Percentiles rank a stretch among this genome's conserved stretches.
Evolutionary conservation across 2,888 invertebrate genomes (phyloP).

Genomic region (Drosophila mulleri): DNA sequence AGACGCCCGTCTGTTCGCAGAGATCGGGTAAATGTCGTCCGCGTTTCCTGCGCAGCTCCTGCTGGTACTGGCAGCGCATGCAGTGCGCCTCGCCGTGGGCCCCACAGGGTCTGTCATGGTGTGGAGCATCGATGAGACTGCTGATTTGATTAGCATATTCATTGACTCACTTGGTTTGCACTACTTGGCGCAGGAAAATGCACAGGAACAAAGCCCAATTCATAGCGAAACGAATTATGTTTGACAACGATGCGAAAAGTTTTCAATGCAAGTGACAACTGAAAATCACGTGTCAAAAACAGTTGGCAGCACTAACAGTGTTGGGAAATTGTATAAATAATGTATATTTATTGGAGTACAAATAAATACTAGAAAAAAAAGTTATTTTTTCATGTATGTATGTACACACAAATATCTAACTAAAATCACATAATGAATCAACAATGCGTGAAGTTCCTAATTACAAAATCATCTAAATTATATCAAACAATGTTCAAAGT

Average conservation of each 20-base stretch:
- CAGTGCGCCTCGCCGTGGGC: constrained; percentile 4
- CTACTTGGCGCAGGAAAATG: constrained; percentile 5
- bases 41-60: constrained; percentile 1
- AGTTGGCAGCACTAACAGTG: not conserved
- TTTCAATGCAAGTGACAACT: not conserved
- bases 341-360: too few species aligned
- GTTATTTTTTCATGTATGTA: too few species aligned
- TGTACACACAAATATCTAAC: too few species aligned
- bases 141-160: not conserved
- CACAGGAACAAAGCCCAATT: constrained; percentile 1
- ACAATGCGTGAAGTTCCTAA: too few species aligned
- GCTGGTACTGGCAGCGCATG: constrained; percentile 14
- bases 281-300: not conserved
- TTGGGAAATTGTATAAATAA: not conserved
- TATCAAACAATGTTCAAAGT: too few species aligned
- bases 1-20: constrained; percentile 1
- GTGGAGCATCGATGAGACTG: not conserved
- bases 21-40: not conserved
- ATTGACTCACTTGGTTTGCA: constrained; percentile 7
- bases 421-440: too few species aligned
- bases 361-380: too few species aligned
- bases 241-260: not conserved
- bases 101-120: constrained; percentile 6
- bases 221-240: not conserved
- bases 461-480: too few species aligned